Evolutionary conservation across 2,797 vertebrate species (phyloP).

Genomic region (Falco concolor): DNA sequence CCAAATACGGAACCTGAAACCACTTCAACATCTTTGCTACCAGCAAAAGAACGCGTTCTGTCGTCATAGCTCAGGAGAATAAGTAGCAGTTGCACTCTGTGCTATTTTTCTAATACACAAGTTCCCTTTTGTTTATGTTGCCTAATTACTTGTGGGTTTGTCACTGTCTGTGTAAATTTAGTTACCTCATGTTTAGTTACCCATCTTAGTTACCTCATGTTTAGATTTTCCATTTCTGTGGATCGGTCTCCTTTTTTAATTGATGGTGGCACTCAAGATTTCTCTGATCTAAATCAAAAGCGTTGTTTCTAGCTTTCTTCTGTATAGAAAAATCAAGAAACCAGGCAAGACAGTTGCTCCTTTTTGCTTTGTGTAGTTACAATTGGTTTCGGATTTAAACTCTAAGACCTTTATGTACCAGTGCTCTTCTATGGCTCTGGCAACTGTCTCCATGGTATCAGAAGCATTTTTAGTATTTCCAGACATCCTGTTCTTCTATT

Average conservation of each 20-base stretch:
- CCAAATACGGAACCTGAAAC: not conserved
- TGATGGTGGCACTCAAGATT: not conserved
- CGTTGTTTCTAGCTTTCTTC: not conserved
- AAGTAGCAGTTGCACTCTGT: not conserved
- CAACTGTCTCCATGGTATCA: not conserved
- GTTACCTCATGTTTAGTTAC: not conserved
- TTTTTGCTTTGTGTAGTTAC: not conserved
- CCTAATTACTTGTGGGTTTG: not conserved
- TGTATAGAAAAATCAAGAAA: not conserved
- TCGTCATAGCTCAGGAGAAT: not conserved
- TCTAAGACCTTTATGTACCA: not conserved
- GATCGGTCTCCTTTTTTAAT: not conserved
- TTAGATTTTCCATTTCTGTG: not conserved
- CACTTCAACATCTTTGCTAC: not conserved
- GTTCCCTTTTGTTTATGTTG: not conserved
- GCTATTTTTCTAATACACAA: not conserved
- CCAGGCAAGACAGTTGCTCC: not conserved
- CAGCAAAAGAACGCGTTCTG: not conserved
- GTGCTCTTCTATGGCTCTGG: not conserved
- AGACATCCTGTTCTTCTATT: not conserved
- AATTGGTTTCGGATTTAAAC: not conserved
- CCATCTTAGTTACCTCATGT: not conserved
- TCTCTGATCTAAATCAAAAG: not conserved
- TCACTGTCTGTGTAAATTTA: not conserved
- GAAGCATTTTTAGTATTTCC: not conserved